Evolutionary conservation across 1,140 invertebrate genomes (phyloP).

Genomic region (Lasaia peninsularis): DNA sequence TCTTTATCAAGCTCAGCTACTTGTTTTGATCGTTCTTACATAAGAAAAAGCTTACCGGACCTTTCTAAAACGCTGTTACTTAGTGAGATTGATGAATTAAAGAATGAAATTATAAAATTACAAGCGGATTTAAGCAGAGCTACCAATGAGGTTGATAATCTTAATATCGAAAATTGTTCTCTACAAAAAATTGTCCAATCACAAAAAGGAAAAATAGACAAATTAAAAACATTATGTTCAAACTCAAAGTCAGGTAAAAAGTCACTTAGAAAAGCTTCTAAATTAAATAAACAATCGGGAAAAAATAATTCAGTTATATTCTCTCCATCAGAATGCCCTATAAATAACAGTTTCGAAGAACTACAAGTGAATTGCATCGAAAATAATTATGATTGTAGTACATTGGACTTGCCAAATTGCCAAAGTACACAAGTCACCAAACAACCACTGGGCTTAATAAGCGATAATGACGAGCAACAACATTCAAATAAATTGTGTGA

Average conservation of each 20-base stretch:
- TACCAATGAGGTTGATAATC: not conserved
- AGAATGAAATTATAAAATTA: not conserved
- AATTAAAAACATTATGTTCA: not conserved
- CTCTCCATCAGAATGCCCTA: too few relatives aligned
- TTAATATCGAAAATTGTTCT: not conserved
- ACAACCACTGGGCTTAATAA: too few relatives aligned
- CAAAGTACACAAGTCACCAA: too few relatives aligned
- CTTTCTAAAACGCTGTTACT: not conserved
- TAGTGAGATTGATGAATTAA: not conserved
- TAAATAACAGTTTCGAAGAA: too few relatives aligned
- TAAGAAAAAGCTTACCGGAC: not conserved
- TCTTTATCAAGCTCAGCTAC: not conserved
- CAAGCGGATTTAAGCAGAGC: not conserved
- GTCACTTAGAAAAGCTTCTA: not conserved
- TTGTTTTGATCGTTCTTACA: not conserved
- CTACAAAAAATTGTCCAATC: not conserved
- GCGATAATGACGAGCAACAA: too few relatives aligned
- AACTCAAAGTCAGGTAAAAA: not conserved
- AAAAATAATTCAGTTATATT: too few relatives aligned
- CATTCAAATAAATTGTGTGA: too few relatives aligned
- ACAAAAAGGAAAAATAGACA: not conserved
- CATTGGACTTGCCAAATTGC: too few relatives aligned
- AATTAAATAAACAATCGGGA: not conserved
- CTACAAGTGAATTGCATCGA: too few relatives aligned
- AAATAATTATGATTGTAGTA: too few relatives aligned